Base-by-base conservation (phyloP, 2,113 vertebrate species). In the Chionodraco myersi region DNA sequence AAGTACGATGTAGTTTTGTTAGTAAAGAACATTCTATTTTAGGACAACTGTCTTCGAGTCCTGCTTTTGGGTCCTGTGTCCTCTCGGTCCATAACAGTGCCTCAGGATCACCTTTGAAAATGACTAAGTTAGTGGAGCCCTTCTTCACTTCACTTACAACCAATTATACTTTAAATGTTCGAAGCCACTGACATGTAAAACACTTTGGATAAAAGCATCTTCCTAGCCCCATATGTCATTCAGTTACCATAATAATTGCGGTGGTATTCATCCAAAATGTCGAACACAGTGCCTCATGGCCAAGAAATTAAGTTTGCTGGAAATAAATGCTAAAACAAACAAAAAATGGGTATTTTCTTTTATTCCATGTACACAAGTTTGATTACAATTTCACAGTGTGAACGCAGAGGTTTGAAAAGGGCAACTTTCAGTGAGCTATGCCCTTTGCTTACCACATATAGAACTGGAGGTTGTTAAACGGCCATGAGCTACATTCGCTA, bases 201-300 rank as follows among this genome's bases (percentile, higher is more conserved):
- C 64, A 64, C 34, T 66, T 52, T 56, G 23, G 30, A 67, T 79
- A 79, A 79, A 77, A 86, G 49, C 51, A 61, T 80, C 56, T 72
- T 49, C 60, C 21, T 59, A 70, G 45, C 66, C 66, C 63, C 52
- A 64, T 34, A 63, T 79, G 59, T 63, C 45, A 76, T 71, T 70
- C 2, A 60, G 83, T 85, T 79, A 58, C 14, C 72, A 11, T 80
- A 63, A 64, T 53, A 75, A 79, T 58, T 65, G 51, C 5, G 18
- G 41, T 83, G 81, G 54, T 56, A 88, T 84, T 83, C 76, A 78
- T 79, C 62, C 72, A 86, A 41, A 89, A 84, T 89, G 70, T 82
- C 76, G 83, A 68, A 75, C 60, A 47, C 14, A 41, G 54, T 18
- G 23, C 34, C 23, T 74, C 5, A 5, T 56, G 26, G 14, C 41